Percentiles rank a stretch among this genome's conserved stretches.
phyloP scores from a whole-genome alignment of 2,113 vertebrate species.

The Passer domesticus region DNA sequence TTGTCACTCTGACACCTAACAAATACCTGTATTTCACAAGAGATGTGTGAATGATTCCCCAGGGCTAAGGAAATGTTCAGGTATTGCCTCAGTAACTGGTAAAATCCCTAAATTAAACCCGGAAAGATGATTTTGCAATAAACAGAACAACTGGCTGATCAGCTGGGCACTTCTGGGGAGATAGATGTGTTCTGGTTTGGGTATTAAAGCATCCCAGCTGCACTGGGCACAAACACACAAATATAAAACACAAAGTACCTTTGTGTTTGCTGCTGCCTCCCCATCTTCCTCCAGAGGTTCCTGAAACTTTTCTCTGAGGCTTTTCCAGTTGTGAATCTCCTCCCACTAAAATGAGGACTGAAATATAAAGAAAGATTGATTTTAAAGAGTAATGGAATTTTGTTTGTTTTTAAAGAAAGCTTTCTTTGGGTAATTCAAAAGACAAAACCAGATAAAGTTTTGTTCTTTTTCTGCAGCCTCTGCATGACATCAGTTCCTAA shows the following conservation, averaged over 20 bases:
- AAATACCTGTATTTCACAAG: neutral
- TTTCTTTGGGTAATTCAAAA: neutral
- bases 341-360: neutral
- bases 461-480: neutral
- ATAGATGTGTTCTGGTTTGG: fast-evolving
- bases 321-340: neutral
- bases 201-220: neutral
- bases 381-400: neutral
- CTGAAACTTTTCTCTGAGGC: neutral
- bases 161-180: neutral
- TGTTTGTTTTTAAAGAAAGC: neutral
- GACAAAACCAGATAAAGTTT: neutral
- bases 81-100: neutral
- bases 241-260: neutral
- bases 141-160: neutral
- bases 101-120: neutral
- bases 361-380: neutral
- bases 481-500: neutral
- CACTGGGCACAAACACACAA: neutral
- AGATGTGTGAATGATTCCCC: neutral
- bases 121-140: neutral
- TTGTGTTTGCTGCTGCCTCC: neutral
- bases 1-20: neutral
- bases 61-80: neutral
- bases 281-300: neutral